Percentiles rank a stretch among this genome's conserved stretches.
Evolutionary conservation across 1,140 invertebrate species (phyloP).

Genomic region (Grapholita molesta): DNA sequence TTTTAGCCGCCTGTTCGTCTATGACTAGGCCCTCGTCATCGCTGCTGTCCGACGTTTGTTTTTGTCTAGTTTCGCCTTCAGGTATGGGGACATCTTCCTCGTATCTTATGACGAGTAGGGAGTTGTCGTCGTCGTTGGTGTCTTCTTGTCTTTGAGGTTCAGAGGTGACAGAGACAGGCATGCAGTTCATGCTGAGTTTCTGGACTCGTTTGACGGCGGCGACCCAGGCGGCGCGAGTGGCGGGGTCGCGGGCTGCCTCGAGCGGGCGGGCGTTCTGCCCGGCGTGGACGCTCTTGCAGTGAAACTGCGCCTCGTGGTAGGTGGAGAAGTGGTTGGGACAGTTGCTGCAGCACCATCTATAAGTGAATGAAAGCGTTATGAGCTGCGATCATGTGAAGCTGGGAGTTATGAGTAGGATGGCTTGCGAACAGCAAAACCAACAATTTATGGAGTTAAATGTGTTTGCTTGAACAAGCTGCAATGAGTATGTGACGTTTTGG

Average conservation of each 20-base stretch:
- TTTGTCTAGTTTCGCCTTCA: conserved; percentile 25
- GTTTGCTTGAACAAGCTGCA: too few relatives aligned
- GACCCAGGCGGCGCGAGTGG: conserved; percentile 48
- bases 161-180: not conserved
- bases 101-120: conserved; percentile 56
- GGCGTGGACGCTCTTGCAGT: conserved; percentile 45
- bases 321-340: conserved; percentile 48
- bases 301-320: conserved; percentile 63
- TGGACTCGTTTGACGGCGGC: conserved; percentile 39
- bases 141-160: not conserved
- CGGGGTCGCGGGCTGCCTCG: conserved; percentile 42
- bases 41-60: conserved; percentile 27
- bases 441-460: too few relatives aligned
- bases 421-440: too few relatives aligned
- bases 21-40: conserved; percentile 49
- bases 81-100: conserved; percentile 48
- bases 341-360: conserved; percentile 47
- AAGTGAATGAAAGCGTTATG: not conserved
- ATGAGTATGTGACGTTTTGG: too few relatives aligned
- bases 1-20: conserved; percentile 34
- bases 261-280: conserved; percentile 32
- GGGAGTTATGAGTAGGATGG: too few relatives aligned
- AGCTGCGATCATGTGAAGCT: not conserved
- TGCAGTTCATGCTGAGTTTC: conserved; percentile 33
- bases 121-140: conserved; percentile 36